phyloP scores from a whole-genome alignment of 2,113 vertebrate species.

The Onychorhynchus coronatus region DNA sequence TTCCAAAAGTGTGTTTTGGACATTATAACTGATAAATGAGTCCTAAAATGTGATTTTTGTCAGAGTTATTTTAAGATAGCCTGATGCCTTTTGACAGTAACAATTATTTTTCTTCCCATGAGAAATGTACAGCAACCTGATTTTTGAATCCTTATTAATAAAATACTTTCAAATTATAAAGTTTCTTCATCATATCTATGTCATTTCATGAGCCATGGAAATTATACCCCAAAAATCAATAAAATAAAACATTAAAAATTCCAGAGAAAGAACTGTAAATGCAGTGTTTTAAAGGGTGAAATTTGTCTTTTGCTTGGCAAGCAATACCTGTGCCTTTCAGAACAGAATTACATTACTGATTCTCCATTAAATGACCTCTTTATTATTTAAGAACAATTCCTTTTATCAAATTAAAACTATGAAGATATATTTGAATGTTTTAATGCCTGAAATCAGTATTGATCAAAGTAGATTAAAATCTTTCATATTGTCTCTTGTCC shows the following conservation, averaged over 20 bases:
- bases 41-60: background rate
- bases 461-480: slow-evolving; percentile 70
- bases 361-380: accelerated
- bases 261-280: background rate
- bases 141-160: background rate
- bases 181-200: background rate
- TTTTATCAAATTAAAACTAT: background rate
- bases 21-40: background rate
- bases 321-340: background rate
- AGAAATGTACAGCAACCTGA: background rate
- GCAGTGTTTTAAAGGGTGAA: background rate
- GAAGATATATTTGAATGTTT: background rate
- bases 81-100: background rate
- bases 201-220: background rate
- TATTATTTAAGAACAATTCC: background rate
- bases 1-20: background rate
- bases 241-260: background rate
- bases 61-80: background rate
- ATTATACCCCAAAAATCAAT: background rate
- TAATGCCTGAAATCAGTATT: background rate
- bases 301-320: background rate
- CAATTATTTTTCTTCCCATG: background rate
- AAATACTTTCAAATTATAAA: background rate
- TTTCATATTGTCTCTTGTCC: background rate
- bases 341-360: background rate